Evolutionary conservation across 1,140 invertebrate genomes (phyloP), one percentile per base, ranked within the genome.

Genomic region (Heliconius nattereri): DNA sequence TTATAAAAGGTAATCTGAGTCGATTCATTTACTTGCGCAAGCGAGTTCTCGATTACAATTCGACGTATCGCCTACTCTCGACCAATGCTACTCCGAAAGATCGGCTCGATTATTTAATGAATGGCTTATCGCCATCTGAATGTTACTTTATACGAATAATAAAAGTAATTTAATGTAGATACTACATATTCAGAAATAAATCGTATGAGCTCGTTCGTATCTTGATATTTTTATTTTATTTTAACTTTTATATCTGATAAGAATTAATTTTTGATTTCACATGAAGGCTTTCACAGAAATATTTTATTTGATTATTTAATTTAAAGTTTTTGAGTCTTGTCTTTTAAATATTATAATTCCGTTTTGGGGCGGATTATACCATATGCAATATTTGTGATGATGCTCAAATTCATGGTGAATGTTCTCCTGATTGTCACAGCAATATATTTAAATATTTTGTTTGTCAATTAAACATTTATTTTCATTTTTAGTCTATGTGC

Each of bases 1-100:
- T 83, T 84, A 83, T 83, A 84, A 81, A 80, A 78, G 71, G 78
- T 80, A 84, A 80, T 78, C 76, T 73, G 76, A 82, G 75, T 83
- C 78, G 78, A 85, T 81, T 80, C 79, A 76, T 84, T 81, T 79
- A 70, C 73, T 83, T 83, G 79, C 79, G 76, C 77, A 80, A 83
- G 72, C 82, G 66, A 79, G 71, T 81, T 81, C 78, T 81, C 78
- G 79, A 83, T 83, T 83, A 81, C 78, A 81, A 81, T 77, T 75
- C 75, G 66, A 82, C 35, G 78, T 78, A 83, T 80, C 76, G 49
- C 75, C 81, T 83, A 60, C 71, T 75, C 75, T 54, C 57, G 49
- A 79, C 75, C 32, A 52, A 80, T 66, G 57, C 75, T 60, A 71
- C 81, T 71, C 76, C 75, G 72, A 60, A 76, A 78, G 79, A 77